Evolutionary conservation across 2,113 vertebrate species (phyloP), one percentile per base, ranked within the genome.

Genomic region (Siniperca knerii): DNA sequence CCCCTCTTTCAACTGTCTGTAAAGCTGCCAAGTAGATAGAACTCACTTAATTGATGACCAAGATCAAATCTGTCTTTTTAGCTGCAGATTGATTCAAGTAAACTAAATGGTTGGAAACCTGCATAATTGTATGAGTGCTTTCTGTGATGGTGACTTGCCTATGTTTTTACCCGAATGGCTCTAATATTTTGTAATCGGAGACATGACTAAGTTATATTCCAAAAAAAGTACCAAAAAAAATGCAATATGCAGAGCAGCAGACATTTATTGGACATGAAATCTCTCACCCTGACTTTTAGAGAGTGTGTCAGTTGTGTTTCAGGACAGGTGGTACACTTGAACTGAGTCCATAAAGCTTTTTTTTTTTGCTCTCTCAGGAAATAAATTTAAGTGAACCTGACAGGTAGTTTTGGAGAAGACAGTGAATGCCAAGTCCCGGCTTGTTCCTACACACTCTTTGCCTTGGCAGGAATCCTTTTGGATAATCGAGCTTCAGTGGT

Each of bases 401-500:
- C 62, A 62, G 69, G 40, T 83, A 42, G 55, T 57, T 77, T 42
- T 55, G 73, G 57, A 64, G 35, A 60, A 73, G 37, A 80, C 67
- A 40, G 21, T 21, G 44, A 74, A 50, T 60, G 80, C 60, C 70
- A 74, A 57, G 77, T 83, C 76, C 74, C 7, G 4, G 66, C 79
- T 70, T 79, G 64, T 75, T 71, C 81, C 71, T 65, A 16, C 75
- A 58, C 65, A 54, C 57, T 70, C 65, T 82, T 87, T 85, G 82
- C 64, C 46, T 84, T 83, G 89, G 79, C 85, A 90, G 68, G 58
- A 87, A 57, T 46, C 20, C 65, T 66, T 70, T 21, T 66, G 77
- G 80, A 65, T 89, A 83, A 88, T 75, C 73, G 21, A 74, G 85
- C 57, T 79, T 78, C 83, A 66, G 72, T n/a, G 70, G 62, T 70